A percentile compares a stretch with the other conserved stretches of the same genome.
phyloP scores from a whole-genome alignment of 2,888 invertebrate genomes.

The Apamea anceps region DNA sequence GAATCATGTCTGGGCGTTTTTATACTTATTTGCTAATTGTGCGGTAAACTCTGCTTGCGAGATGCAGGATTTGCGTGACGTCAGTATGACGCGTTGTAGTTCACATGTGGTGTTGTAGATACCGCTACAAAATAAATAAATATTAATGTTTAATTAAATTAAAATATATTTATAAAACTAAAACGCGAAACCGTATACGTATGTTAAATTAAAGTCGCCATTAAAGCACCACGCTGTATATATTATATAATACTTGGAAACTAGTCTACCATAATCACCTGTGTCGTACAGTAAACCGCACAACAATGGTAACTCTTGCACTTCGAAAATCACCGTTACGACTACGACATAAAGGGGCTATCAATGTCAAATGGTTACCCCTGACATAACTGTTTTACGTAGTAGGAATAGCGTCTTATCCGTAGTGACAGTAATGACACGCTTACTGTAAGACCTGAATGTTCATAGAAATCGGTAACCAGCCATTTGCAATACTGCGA shows the following conservation, averaged over 20 bases:
- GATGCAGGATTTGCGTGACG: no score
- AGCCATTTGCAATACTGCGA: conserved; percentile 15
- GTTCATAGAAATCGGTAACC: conserved; percentile 21
- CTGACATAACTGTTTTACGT: neutral
- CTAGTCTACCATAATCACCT: neutral
- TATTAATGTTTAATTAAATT: no score
- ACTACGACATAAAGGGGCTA: neutral
- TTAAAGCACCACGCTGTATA: no score
- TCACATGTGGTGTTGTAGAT: no score
- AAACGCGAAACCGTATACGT: no score
- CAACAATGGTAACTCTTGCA: neutral
- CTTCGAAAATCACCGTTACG: neutral
- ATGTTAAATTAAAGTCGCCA: no score
- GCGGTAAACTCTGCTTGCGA: no score
- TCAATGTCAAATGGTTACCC: neutral
- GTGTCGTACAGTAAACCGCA: neutral
- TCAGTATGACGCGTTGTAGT: no score
- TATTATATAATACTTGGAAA: conserved; percentile 11
- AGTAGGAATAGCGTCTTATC: conserved; percentile 1
- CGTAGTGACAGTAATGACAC: conserved; percentile 10
- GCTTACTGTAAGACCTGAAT: neutral
- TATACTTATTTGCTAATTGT: no score
- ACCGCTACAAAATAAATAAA: no score
- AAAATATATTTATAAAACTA: no score
- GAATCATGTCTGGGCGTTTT: no score